Evolutionary conservation across 2,797 vertebrate species (phyloP), one percentile per base, ranked within the genome.

Genomic region (Hydrocynus forskahlii): DNA sequence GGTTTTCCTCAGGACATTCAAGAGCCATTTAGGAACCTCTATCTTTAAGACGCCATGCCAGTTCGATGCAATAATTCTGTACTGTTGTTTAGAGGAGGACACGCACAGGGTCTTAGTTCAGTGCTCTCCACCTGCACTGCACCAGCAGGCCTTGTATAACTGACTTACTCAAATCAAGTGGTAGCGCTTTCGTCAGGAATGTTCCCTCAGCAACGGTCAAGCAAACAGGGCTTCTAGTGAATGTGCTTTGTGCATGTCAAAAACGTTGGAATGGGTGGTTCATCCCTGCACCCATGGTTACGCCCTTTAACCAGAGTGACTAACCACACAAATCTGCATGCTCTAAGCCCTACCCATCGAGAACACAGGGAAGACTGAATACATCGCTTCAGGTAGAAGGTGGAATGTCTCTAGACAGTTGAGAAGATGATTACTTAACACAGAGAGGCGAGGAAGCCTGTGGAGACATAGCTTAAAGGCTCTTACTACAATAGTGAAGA

Each of bases 221-320:
- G 90, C 89, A 93, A 92, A 92, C 86, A 92, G 21, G 50, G 19
- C 72, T 9, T 62, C 82, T 68, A 87, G 82, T 70, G 81, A 89
- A 85, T 88, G 70, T 79, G 83, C 87, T 81, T 86, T 54, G 81
- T 54, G 70, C 68, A 83, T 78, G 86, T 57, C 78, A 74, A 48
- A 88, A 82, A 80, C 64, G 60, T 78, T 77, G 67, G 57, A 83
- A 81, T 82, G 64, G 48, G 80, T 86, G 88, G 85, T 55, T 67
- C 79, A 23, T 64, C 45, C 10, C 74, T 78, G 66, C 60, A 63
- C 70, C 72, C 23, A 75, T 54, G 83, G 85, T 75, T 64, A 83
- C 75, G 12, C 77, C 68, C 78, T 84, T 76, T 59, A 59, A 78
- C 35, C 78, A 71, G 64, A 62, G 38, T 78, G 72, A 88, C 76